phyloP scores from a whole-genome alignment of 2,113 vertebrate genomes.

The Sorex araneus region DNA sequence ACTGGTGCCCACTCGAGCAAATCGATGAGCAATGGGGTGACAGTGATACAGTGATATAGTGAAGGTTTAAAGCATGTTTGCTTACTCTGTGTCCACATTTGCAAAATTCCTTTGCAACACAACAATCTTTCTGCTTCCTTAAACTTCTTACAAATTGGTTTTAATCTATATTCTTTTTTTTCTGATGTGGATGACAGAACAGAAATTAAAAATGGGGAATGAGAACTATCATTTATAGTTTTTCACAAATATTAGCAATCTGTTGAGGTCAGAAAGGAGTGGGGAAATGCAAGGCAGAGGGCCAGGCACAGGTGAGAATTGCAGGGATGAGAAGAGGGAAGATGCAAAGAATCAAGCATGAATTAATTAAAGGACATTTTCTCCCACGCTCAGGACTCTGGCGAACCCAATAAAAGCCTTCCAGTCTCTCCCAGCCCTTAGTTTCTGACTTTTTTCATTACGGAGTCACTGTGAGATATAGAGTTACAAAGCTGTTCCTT shows the following conservation, averaged over 20 bases:
- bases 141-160: neutral
- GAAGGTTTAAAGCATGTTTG: too few species aligned
- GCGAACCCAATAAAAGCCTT: neutral
- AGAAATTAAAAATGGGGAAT: neutral
- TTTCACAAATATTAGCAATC: neutral
- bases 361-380: neutral
- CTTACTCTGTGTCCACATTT: neutral
- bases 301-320: neutral
- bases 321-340: neutral
- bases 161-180: neutral
- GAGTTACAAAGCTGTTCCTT: too few species aligned
- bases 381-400: neutral
- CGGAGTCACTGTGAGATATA: too few species aligned
- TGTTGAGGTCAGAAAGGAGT: neutral
- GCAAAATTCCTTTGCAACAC: neutral
- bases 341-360: neutral
- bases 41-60: too few species aligned
- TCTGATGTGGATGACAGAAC: neutral
- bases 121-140: neutral
- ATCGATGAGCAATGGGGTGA: too few species aligned
- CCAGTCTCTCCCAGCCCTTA: neutral
- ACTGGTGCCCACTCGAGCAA: too few species aligned
- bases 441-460: neutral
- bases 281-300: neutral
- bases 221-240: neutral